Base-by-base conservation (phyloP, 2,888 invertebrate species). In the Caenorhabditis macrosperma region DNA sequence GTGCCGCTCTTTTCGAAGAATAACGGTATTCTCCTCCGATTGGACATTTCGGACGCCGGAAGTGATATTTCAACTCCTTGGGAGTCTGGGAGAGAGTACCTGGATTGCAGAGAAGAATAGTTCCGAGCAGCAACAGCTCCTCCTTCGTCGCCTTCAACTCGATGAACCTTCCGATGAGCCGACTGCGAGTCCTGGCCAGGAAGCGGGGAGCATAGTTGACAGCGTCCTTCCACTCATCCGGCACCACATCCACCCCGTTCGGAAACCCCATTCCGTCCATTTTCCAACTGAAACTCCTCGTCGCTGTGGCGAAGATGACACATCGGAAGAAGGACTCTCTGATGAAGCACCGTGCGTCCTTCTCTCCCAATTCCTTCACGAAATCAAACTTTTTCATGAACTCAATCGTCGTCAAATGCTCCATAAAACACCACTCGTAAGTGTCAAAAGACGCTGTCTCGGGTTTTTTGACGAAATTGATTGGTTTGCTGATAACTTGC, bases 61-160 rank as follows among this genome's bases (percentile, higher is more conserved):
- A n/a, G n/a, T n/a, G n/a, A n/a, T n/a, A n/a, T n/a, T n/a, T n/a
- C n/a, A n/a, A n/a, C n/a, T n/a, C n/a, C n/a, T n/a, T n/a, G n/a
- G n/a, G n/a, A n/a, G n/a, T n/a, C n/a, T n/a, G n/a, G n/a, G n/a
- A n/a, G n/a, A n/a, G n/a, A n/a, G 20, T 38, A 66, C 64, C 64
- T 66, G 64, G 54, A 66, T 66, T 66, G 41, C 54, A 52, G n/a
- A 66, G 10, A 7, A 66, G 20, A 1, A 66, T 22, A 1, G 54
- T 41, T 24, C 38, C 15, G 1, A 66, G 15, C 41, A 66, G 33
- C 10, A 66, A 7, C n/a, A 41, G 54, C 41, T 66, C 64, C 15
- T 66, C 64, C n/a, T 54, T 66, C 1, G 52, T 54, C 0, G 54
- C 17, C 20, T 66, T 38, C 26, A 66, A 41, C 0, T 66, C 64